Percentiles rank a stretch among this genome's conserved stretches.
These are phyloP conservation scores for Drosophila pallidifrons DNA, from an alignment of 1,140 invertebrate species.

Conservation along the genomic window DNA sequence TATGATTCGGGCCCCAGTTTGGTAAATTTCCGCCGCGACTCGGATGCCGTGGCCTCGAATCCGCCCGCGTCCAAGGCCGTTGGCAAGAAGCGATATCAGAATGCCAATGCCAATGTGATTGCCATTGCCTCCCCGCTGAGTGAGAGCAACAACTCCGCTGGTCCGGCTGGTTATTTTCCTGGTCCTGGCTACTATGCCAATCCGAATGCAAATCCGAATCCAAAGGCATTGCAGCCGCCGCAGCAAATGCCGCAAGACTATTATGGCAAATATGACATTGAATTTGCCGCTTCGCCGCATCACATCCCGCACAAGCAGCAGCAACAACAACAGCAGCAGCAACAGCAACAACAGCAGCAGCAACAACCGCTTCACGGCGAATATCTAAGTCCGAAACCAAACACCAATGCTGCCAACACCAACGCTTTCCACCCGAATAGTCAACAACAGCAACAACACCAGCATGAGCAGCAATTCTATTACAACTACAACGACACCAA, in stretches of 20 bases:
- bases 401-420: slow-evolving; percentile 40
- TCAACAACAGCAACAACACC: slow-evolving; percentile 72
- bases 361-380: slow-evolving; percentile 67
- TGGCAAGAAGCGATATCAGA: slow-evolving; percentile 72
- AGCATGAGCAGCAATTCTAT: slow-evolving; percentile 71
- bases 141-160: slow-evolving; percentile 42
- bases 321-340: slow-evolving; percentile 58
- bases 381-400: slow-evolving; percentile 77
- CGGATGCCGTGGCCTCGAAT: slow-evolving; percentile 60
- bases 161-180: slow-evolving; percentile 61
- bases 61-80: slow-evolving; percentile 44
- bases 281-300: slow-evolving; percentile 75
- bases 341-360: slow-evolving; percentile 58
- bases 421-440: slow-evolving; percentile 66
- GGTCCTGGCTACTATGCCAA: slow-evolving; percentile 69
- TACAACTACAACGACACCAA: slow-evolving; percentile 78
- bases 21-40: slow-evolving; percentile 74
- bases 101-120: slow-evolving; percentile 54
- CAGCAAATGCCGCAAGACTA: slow-evolving; percentile 73
- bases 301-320: slow-evolving; percentile 59
- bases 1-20: slow-evolving; percentile 71
- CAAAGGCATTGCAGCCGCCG: slow-evolving; percentile 58
- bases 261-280: slow-evolving; percentile 82
- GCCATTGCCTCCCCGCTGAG: slow-evolving; percentile 39
- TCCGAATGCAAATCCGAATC: slow-evolving; percentile 60